Conservation (phyloP, 2,797 vertebrate genomes). For the Phrynocephalus guinanensis region DNA sequence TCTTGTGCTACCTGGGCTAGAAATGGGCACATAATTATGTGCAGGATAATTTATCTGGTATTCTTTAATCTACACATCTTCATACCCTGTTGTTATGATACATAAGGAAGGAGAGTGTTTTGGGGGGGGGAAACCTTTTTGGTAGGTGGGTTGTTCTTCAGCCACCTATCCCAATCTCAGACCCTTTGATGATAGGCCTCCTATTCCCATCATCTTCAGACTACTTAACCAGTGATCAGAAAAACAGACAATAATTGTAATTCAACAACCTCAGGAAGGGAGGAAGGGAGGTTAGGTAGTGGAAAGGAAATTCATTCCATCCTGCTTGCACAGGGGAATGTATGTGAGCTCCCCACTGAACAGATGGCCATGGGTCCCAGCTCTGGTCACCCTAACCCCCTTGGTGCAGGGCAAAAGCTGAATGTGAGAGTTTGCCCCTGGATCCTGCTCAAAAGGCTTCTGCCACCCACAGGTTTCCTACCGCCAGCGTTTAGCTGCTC, state of each 20-base stretch:
- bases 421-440: neutral
- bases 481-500: neutral
- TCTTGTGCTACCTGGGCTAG: too few species aligned
- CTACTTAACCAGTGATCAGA: neutral
- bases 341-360: neutral
- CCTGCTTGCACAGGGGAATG: neutral
- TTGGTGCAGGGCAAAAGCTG: neutral
- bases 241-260: too few species aligned
- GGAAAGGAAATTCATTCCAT: neutral
- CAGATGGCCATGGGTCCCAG: neutral
- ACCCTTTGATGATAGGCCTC: neutral
- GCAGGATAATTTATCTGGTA: too few species aligned
- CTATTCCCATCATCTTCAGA: neutral
- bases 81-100: too few species aligned
- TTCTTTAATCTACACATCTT: too few species aligned
- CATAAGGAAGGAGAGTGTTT: too few species aligned
- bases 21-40: too few species aligned
- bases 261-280: neutral
- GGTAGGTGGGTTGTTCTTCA: neutral
- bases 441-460: neutral
- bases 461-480: neutral
- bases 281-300: too few species aligned
- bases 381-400: neutral
- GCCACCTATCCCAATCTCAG: neutral
- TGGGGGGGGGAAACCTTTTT: neutral